These are phyloP conservation scores for Elmis aenea DNA, from an alignment of 2,888 invertebrate genomes.

Conservation along the genomic window DNA sequence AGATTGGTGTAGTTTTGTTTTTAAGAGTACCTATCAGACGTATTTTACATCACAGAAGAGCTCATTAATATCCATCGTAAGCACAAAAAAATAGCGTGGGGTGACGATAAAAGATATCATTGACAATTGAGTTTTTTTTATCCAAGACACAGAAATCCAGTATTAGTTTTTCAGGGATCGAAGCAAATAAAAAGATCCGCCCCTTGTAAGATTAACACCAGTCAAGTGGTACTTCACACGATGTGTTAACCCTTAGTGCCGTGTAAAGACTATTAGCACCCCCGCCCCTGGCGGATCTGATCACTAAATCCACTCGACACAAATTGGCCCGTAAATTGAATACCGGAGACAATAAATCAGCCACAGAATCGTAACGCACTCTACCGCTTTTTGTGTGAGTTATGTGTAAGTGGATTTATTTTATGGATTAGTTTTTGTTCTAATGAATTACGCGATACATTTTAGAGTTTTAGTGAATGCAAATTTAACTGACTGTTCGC, in stretches of 20 bases:
- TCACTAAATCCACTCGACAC: conserved; percentile 46
- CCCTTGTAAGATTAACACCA: conserved; percentile 40
- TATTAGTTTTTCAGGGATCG: background rate
- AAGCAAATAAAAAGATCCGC: background rate
- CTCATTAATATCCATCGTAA: no score
- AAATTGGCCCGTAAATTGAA: conserved; percentile 48
- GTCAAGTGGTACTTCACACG: conserved; percentile 46
- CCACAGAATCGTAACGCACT: conserved; percentile 40
- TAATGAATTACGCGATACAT: conserved; percentile 38
- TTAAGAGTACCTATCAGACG: no score
- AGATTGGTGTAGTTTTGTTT: no score
- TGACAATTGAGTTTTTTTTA: no score
- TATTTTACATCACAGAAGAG: no score
- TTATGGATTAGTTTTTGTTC: conserved; percentile 43
- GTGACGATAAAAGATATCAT: no score
- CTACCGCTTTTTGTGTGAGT: conserved; percentile 36
- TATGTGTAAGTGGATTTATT: conserved; percentile 43
- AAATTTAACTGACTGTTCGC: no score
- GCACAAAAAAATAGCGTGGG: no score
- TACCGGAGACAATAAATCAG: conserved; percentile 45
- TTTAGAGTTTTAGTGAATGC: no score
- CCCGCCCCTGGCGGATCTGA: conserved; percentile 28
- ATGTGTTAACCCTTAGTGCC: conserved; percentile 43
- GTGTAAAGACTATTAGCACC: conserved; percentile 39
- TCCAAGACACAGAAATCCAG: no score